phyloP scores from a whole-genome alignment of 2,113 vertebrate genomes.

The Turdus rufiventris region DNA sequence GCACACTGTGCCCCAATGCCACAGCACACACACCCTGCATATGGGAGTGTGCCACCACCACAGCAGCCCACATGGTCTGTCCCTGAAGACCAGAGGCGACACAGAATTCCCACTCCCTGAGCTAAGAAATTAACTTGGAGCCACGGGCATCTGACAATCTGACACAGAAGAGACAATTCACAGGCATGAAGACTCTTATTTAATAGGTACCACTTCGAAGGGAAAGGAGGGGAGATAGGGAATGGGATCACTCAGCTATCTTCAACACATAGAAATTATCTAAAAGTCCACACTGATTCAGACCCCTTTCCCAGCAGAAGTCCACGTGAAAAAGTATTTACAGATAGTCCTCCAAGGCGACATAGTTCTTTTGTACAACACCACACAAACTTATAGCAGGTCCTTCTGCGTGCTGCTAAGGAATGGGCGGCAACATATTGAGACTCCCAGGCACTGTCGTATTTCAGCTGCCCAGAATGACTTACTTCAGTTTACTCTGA shows the following conservation, averaged over 20 bases:
- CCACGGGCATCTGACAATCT: not conserved
- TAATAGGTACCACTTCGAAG: not conserved
- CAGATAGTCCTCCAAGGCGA: not conserved
- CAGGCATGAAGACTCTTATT: not conserved
- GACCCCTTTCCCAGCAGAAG: not conserved
- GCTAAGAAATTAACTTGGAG: not conserved
- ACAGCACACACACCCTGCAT: rapidly evolving
- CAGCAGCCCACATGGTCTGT: not conserved
- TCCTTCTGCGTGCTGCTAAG: not conserved
- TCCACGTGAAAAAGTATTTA: not conserved
- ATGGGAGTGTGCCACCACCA: not conserved
- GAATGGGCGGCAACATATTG: not conserved
- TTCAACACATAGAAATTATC: not conserved
- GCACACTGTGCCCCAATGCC: not conserved
- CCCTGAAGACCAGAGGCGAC: not conserved
- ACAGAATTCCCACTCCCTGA: not conserved
- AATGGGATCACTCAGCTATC: not conserved
- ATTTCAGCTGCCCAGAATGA: not conserved
- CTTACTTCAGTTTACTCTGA: not conserved
- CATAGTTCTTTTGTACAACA: not conserved
- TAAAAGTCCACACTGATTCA: not conserved
- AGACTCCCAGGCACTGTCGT: not conserved
- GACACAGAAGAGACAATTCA: not conserved
- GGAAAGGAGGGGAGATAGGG: not conserved
- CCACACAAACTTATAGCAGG: not conserved